These are phyloP conservation scores for Dasypolia templi DNA, from an alignment of 2,888 invertebrate species.

Conservation along the genomic window DNA sequence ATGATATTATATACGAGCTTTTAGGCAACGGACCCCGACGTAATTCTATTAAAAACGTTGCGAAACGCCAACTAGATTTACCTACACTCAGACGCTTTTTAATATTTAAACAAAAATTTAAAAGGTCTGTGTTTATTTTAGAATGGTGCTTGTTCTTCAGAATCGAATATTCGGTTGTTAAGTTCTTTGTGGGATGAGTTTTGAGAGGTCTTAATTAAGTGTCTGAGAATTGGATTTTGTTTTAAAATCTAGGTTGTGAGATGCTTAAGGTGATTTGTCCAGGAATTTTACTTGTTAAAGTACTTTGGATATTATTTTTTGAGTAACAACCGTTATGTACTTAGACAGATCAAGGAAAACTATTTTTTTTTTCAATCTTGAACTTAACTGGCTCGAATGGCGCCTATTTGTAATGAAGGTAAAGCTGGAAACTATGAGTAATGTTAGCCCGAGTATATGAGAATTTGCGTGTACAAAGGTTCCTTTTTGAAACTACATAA, in stretches of 20 bases:
- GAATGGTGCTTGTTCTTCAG: conserved; percentile 47
- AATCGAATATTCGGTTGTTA: conserved; percentile 54
- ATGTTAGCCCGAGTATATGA: too few relatives aligned
- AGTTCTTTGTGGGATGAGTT: conserved; percentile 34
- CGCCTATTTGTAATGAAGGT: not conserved
- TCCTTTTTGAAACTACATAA: not conserved
- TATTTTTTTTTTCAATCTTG: not conserved
- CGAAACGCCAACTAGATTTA: conserved; percentile 71
- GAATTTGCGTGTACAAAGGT: too few relatives aligned
- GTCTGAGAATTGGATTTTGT: conserved; percentile 34
- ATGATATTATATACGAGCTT: conserved; percentile 81
- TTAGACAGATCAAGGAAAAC: not conserved
- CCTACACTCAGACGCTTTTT: conserved; percentile 67
- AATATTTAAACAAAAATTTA: conserved; percentile 68
- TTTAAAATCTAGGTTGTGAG: conserved; percentile 24
- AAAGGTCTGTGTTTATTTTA: conserved; percentile 58
- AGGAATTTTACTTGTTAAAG: too few relatives aligned
- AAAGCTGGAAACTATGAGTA: not conserved
- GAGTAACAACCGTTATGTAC: not conserved
- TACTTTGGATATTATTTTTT: not conserved
- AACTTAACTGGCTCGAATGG: not conserved
- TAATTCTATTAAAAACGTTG: conserved; percentile 78
- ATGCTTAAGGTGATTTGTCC: too few relatives aligned
- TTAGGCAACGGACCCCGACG: conserved; percentile 75
- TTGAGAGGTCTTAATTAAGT: conserved; percentile 26